Evolutionary conservation across 2,888 invertebrate species (phyloP), one percentile per base, ranked within the genome.

Genomic region (Clusia tigrina): DNA sequence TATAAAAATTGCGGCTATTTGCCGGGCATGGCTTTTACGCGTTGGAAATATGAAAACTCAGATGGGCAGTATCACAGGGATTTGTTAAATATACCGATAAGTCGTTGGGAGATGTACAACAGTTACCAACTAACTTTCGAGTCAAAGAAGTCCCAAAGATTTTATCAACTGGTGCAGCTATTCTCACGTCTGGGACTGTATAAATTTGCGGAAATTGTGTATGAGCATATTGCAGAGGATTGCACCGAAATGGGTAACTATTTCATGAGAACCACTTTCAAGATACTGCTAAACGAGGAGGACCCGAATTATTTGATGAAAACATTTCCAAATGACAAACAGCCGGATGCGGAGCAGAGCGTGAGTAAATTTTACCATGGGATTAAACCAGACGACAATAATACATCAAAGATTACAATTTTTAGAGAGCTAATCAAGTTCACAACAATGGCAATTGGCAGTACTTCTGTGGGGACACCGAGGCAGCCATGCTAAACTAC

Each of bases 381-480:
- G 15, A 12, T 5, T n/a, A 42, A n/a, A 42, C n/a, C 10, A n/a
- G n/a, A n/a, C n/a, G n/a, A n/a, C n/a, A n/a, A n/a, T 5, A 42
- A 42, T 42, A 15, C 15, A n/a, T 3, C 9, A 42, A 42, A 6
- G 3, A 20, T 46, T 17, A 26, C 15, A 2, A 20, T 10, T 15
- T 63, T 2, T 52, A 73, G 71, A 18, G 15, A 2, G 68, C 67
- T 0, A 67, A 65, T 37, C 64, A 68, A 25, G 66, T 70, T 15
- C 74, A 77, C 46, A 32, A 74, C 0, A 79, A 78, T 67, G 79
- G 81, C 1, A 74, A 73, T 63, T 70, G 77, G 42, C 76, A 79
- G 58, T 73, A 68, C 54, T 38, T 66, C 52, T 67, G 68, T 0
- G 68, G 63, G 0, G 63, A 70, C 12, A 25, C 58, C 5, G 57